Evolutionary conservation across 2,113 vertebrate genomes (phyloP), one percentile per base, ranked within the genome.

Genomic region (Peromyscus californicus): DNA sequence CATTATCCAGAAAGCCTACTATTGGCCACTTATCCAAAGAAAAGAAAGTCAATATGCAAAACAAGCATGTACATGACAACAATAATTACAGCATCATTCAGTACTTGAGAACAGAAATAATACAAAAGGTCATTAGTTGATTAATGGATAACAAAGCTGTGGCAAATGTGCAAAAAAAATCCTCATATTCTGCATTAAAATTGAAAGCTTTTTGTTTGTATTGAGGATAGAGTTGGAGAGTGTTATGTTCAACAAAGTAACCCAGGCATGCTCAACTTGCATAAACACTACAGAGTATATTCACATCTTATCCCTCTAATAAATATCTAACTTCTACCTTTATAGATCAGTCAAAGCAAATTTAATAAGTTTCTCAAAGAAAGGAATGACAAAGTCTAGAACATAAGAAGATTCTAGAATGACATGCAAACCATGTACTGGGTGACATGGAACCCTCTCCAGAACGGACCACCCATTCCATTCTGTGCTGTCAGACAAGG

Each of bases 361-460:
- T 69, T 78, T 36, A 78, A 61, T 65, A 87, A 87, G 33, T 33
- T 88, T 79, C 33, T 16, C 33, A n/a, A 67, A 10, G 36, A 57
- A 45, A 79, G 12, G 4, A 78, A 70, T 54, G 19, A 69, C 57
- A 45, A 79, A 48, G 5, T 85, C 36, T 70, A 48, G 22, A 7
- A 45, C 33, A 39, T 51, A 45, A 88, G 33, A 7, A 84, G 17
- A 31, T 29, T 22, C 31, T 70, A 51, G 29, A 86, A 15, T 17
- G 24, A 10, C 8, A n/a, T 2, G 17, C 31, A 61, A 65, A 87
- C 16, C 48, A 57, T 0, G 1, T 15, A 21, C 11, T 1, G 0
- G 21, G 3, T 26, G 31, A n/a, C 10, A 26, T 29, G 21, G 42
- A 72, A 51, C 16, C 5, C n/a, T 67, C 24, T 2, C 29, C 51